Evolutionary conservation across 2,888 invertebrate species (phyloP).

Genomic region (Ganaspis brasiliensis): DNA sequence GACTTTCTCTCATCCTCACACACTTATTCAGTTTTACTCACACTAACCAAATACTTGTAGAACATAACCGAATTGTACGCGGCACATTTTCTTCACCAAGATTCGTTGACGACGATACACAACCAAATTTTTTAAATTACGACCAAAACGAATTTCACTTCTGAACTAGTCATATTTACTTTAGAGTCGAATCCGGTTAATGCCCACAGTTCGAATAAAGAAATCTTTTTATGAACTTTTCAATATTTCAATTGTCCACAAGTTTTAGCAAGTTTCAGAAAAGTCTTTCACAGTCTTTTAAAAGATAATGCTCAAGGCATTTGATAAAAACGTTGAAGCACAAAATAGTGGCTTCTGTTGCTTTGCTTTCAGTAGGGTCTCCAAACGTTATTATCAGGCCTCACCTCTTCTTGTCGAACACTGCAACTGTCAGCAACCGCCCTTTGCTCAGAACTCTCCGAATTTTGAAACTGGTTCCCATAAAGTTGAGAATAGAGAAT

Average conservation of each 20-base stretch:
- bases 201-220: constrained; percentile 52
- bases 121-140: constrained; percentile 53
- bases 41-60: constrained; percentile 27
- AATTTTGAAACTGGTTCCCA: constrained; percentile 81
- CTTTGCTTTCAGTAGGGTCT: constrained; percentile 75
- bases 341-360: constrained; percentile 4
- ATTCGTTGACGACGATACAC: constrained; percentile 65
- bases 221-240: not conserved
- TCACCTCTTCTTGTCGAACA: constrained; percentile 77
- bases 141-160: constrained; percentile 36
- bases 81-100: constrained; percentile 47
- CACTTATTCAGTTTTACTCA: not conserved
- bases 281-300: constrained; percentile 27
- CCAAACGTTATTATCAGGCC: constrained; percentile 79
- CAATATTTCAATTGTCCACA: constrained; percentile 3
- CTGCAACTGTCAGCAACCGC: constrained; percentile 76
- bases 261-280: not conserved
- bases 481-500: constrained; percentile 92
- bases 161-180: constrained; percentile 21
- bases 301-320: not conserved
- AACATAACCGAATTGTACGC: constrained; percentile 6
- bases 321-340: constrained; percentile 25
- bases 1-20: not conserved
- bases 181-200: constrained; percentile 56
- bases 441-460: constrained; percentile 77